Evolutionary conservation across 2,113 vertebrate species (phyloP).

Genomic region (Anoplopoma fimbria): DNA sequence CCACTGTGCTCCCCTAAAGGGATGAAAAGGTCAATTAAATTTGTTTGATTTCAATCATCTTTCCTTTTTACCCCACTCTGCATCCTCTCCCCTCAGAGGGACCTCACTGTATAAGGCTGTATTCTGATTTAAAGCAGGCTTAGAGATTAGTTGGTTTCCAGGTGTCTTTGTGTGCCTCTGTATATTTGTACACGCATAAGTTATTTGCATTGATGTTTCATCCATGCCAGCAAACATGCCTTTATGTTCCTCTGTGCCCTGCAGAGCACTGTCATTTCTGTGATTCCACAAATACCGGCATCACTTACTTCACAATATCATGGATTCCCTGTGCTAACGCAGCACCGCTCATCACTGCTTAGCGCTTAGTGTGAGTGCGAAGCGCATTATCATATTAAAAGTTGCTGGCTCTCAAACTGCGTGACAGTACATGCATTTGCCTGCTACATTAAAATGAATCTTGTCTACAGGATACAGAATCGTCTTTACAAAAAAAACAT

Average conservation of each 20-base stretch:
- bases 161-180: slow-evolving; percentile 2
- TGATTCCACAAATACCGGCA: slow-evolving; percentile 16
- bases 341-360: slow-evolving; percentile 22
- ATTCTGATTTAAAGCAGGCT: slow-evolving; percentile 3
- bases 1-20: not conserved
- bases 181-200: not conserved
- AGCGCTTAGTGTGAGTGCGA: slow-evolving; percentile 25
- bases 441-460: slow-evolving; percentile 37
- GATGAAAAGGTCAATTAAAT: not conserved
- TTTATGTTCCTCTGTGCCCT: slow-evolving; percentile 2
- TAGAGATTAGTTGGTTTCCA: slow-evolving; percentile 31
- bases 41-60: not conserved
- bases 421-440: slow-evolving; percentile 17
- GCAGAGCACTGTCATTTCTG: not conserved
- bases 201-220: not conserved
- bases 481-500: slow-evolving; percentile 20
- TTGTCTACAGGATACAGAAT: slow-evolving; percentile 39
- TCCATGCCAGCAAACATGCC: slow-evolving; percentile 2
- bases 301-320: slow-evolving; percentile 15
- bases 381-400: slow-evolving; percentile 63
- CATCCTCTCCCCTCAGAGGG: not conserved
- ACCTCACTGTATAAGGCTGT: not conserved
- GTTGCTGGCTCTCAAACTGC: slow-evolving; percentile 31
- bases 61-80: not conserved
- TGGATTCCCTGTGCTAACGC: slow-evolving; percentile 13